These are phyloP conservation scores for Prietella phreatophila DNA, from an alignment of 2,113 vertebrate genomes.

Conservation along the genomic window DNA sequence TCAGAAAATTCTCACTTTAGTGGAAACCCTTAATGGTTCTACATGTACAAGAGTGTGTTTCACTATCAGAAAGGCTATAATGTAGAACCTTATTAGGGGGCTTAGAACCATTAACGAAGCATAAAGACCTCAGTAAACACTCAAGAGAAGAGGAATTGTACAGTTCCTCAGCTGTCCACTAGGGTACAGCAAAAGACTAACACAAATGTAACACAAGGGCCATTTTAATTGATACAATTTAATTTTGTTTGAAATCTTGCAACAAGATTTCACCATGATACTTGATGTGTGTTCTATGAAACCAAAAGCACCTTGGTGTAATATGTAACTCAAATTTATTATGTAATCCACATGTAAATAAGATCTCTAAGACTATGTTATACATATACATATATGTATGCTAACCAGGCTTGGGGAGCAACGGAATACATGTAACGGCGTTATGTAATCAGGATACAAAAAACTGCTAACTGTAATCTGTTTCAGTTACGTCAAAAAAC, in stretches of 20 bases:
- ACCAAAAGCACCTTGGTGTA: too few species aligned
- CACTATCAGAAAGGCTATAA: not conserved
- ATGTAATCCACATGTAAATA: not conserved
- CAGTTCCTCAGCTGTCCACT: not conserved
- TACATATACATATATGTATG: too few species aligned
- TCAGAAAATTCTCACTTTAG: not conserved
- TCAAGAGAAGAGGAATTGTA: not conserved
- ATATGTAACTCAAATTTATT: too few species aligned
- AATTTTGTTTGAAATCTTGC: too few species aligned
- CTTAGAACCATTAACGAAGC: not conserved
- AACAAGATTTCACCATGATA: too few species aligned
- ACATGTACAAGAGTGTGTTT: not conserved
- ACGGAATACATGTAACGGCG: too few species aligned
- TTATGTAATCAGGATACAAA: too few species aligned
- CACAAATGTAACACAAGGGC: not conserved
- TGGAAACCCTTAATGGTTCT: not conserved
- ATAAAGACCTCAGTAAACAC: not conserved
- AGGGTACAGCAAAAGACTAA: not conserved
- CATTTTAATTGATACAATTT: not conserved
- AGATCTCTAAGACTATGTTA: not conserved
- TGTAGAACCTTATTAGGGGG: not conserved
- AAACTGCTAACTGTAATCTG: too few species aligned
- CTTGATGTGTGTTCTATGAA: too few species aligned
- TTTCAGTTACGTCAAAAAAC: too few species aligned
- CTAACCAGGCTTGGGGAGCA: too few species aligned